Evolutionary conservation across 2,888 invertebrate species (phyloP).

Genomic region (Odontomyia ornata): DNA sequence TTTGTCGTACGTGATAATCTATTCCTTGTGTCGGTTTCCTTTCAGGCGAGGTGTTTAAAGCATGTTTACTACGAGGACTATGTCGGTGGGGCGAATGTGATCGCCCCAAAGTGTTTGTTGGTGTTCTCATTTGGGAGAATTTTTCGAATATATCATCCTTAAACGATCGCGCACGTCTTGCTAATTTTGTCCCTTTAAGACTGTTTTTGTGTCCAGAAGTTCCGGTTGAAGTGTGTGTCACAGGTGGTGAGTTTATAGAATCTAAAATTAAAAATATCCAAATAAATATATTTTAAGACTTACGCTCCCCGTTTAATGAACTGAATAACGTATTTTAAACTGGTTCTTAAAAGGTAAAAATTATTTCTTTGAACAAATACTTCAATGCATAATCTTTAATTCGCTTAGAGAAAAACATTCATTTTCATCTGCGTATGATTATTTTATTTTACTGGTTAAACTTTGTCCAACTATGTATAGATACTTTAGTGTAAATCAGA

Average conservation of each 20-base stretch:
- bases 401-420: too few species aligned
- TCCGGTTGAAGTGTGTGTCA: constrained; percentile 57
- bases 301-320: too few species aligned
- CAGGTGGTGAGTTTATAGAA: constrained; percentile 60
- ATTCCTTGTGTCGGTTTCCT: constrained; percentile 76
- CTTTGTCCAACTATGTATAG: too few species aligned
- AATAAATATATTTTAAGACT: too few species aligned
- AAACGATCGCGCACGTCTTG: constrained; percentile 87
- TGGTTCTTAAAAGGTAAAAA: too few species aligned
- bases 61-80: constrained; percentile 69
- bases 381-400: too few species aligned
- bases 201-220: constrained; percentile 76
- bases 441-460: too few species aligned
- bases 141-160: constrained; percentile 93
- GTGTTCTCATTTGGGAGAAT: constrained; percentile 89
- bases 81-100: constrained; percentile 69
- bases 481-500: too few species aligned
- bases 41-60: constrained; percentile 65
- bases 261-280: too few species aligned
- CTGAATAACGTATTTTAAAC: too few species aligned
- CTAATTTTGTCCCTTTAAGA: constrained; percentile 84
- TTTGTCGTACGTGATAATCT: constrained; percentile 78
- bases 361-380: too few species aligned
- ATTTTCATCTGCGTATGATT: too few species aligned
- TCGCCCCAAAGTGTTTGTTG: constrained; percentile 68